phyloP scores from a whole-genome alignment of 2,797 vertebrate genomes.

The Pangasius macronema region DNA sequence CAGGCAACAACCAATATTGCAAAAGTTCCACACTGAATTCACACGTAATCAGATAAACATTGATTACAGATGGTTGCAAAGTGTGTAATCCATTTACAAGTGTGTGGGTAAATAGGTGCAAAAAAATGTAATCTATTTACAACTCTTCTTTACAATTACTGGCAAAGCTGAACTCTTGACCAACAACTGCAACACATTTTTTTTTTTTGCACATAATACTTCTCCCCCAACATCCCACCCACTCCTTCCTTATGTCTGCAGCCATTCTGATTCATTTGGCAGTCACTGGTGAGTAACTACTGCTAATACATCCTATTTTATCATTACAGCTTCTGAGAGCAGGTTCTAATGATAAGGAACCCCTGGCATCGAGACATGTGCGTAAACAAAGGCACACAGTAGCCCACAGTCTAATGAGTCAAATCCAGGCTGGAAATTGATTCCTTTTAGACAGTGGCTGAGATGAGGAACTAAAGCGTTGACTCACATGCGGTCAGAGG shows the following conservation, averaged over 20 bases:
- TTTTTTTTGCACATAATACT: not conserved
- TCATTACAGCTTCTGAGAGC: constrained; percentile 26
- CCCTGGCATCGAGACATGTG: constrained; percentile 30
- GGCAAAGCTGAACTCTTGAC: constrained; percentile 17
- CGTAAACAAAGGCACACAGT: constrained; percentile 31
- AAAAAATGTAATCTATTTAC: constrained; percentile 5
- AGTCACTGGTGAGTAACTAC: constrained; percentile 51
- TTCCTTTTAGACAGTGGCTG: constrained; percentile 32
- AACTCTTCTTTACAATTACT: constrained; percentile 5
- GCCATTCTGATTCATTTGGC: constrained; percentile 46
- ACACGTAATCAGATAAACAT: constrained; percentile 18
- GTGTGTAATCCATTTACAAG: constrained; percentile 20
- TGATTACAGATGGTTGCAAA: constrained; percentile 24
- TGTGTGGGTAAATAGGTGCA: constrained; percentile 4
- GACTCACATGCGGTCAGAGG: constrained; percentile 47
- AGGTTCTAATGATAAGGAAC: constrained; percentile 37
- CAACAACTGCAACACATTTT: not conserved
- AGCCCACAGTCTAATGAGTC: constrained; percentile 47
- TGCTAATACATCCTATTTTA: constrained; percentile 30
- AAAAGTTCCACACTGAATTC: constrained; percentile 10
- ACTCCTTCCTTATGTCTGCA: constrained; percentile 16
- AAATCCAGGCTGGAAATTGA: constrained; percentile 37
- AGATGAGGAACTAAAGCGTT: constrained; percentile 53
- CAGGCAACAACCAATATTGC: constrained; percentile 1
- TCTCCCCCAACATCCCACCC: not conserved